phyloP scores from a whole-genome alignment of 2,888 invertebrate genomes.

The Pantelozetes paolii region DNA sequence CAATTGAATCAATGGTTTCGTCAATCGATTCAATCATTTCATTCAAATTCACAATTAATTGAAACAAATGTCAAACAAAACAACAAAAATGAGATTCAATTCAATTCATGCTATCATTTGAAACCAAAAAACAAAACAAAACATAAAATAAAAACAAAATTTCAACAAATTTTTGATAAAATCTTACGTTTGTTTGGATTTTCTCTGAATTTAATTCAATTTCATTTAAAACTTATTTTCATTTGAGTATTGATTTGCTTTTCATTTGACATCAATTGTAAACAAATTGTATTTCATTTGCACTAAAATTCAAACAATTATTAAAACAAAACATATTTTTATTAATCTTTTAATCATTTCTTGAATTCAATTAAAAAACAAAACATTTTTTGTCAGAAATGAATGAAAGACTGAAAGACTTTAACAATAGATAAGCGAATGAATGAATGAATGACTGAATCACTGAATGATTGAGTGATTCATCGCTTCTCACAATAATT shows the following conservation, averaged over 20 bases:
- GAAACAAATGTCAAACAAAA: background rate
- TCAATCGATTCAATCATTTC: background rate
- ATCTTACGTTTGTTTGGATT: background rate
- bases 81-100: background rate
- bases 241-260: no score
- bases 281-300: background rate
- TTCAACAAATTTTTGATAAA: background rate
- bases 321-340: background rate
- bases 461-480: background rate
- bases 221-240: background rate
- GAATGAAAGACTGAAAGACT: no score
- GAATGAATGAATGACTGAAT: background rate
- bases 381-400: no score
- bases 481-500: background rate
- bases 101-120: background rate
- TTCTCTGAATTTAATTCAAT: background rate
- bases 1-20: conserved; percentile 7
- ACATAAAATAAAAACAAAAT: background rate
- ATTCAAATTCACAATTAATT: background rate
- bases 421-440: no score
- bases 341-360: no score
- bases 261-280: no score
- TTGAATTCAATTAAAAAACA: no score
- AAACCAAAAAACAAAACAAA: background rate
- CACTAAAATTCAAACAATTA: background rate